A percentile compares a stretch with the other conserved stretches of the same genome.
These are phyloP conservation scores for Drosophila pruinosa DNA, from an alignment of 1,140 invertebrate genomes.

Conservation along the genomic window DNA sequence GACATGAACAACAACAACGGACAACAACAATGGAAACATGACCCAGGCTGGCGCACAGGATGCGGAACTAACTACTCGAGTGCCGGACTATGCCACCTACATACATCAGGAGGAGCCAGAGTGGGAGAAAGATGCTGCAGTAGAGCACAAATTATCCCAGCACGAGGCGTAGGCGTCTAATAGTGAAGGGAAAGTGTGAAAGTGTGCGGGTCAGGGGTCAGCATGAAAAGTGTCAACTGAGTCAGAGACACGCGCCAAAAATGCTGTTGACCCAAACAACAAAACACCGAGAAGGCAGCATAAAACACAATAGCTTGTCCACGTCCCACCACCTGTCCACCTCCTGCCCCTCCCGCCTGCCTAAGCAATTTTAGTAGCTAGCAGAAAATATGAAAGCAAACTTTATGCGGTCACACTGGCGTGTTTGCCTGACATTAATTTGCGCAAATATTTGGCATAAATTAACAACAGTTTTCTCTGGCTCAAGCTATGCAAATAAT, in stretches of 20 bases:
- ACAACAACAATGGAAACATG: conserved; percentile 4
- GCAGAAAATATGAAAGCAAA: conserved; percentile 41
- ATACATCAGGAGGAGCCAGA: background rate
- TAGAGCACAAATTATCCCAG: conserved; percentile 49
- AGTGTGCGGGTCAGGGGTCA: background rate
- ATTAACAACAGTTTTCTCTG: conserved; percentile 37
- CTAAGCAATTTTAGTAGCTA: conserved; percentile 9
- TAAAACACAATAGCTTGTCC: conserved; percentile 7
- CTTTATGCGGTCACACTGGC: conserved; percentile 36
- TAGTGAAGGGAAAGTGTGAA: no score
- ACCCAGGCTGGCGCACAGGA: background rate
- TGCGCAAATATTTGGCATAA: conserved; percentile 66
- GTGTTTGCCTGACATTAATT: conserved; percentile 65
- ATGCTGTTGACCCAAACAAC: conserved; percentile 20
- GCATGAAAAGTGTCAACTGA: conserved; percentile 43
- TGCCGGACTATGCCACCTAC: conserved; percentile 64
- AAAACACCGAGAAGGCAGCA: background rate
- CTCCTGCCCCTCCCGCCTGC: background rate
- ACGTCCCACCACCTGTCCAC: background rate
- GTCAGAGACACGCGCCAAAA: conserved; percentile 42
- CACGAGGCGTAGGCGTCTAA: background rate
- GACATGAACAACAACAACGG: conserved; percentile 64
- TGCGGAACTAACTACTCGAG: conserved; percentile 47
- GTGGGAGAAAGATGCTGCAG: conserved; percentile 23
- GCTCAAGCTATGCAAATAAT: conserved; percentile 50